phyloP scores from a whole-genome alignment of 2,797 vertebrate genomes.

The Brotula barbata region DNA sequence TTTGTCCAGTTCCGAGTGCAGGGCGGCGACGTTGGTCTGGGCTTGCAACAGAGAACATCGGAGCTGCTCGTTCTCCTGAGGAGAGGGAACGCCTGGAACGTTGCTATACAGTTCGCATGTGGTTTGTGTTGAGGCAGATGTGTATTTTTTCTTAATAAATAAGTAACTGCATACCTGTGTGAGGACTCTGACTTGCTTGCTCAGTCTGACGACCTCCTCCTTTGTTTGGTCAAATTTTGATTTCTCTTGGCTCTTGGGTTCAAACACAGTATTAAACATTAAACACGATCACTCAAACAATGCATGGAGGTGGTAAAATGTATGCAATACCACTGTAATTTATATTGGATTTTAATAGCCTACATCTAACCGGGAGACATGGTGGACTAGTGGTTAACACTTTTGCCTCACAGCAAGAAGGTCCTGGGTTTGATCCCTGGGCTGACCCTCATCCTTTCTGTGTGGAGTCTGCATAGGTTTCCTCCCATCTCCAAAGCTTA shows the following conservation, averaged over 20 bases:
- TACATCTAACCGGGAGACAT: too few relatives aligned
- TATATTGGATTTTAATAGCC: too few relatives aligned
- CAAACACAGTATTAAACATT: constrained; percentile 4
- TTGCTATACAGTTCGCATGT: not conserved
- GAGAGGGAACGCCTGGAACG: not conserved
- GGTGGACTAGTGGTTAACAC: too few relatives aligned
- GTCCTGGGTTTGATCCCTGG: too few relatives aligned
- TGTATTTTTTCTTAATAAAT: not conserved
- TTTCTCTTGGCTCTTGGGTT: constrained; percentile 68
- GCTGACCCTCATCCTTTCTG: too few relatives aligned
- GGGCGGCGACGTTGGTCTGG: constrained; percentile 62
- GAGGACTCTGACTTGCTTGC: constrained; percentile 62
- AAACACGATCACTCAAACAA: too few relatives aligned
- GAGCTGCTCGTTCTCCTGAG: constrained; percentile 76
- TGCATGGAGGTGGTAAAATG: too few relatives aligned
- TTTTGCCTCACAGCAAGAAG: too few relatives aligned
- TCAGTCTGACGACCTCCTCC: constrained; percentile 71
- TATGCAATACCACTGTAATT: too few relatives aligned
- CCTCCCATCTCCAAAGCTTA: too few relatives aligned
- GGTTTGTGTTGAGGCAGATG: not conserved
- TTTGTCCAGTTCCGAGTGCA: constrained; percentile 77
- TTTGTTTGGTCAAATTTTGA: constrained; percentile 56
- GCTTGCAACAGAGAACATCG: constrained; percentile 63
- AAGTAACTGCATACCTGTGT: constrained; percentile 59
- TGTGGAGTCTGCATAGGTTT: too few relatives aligned